Conservation (phyloP, 2,888 invertebrate species). For the Clunio marinus region DNA sequence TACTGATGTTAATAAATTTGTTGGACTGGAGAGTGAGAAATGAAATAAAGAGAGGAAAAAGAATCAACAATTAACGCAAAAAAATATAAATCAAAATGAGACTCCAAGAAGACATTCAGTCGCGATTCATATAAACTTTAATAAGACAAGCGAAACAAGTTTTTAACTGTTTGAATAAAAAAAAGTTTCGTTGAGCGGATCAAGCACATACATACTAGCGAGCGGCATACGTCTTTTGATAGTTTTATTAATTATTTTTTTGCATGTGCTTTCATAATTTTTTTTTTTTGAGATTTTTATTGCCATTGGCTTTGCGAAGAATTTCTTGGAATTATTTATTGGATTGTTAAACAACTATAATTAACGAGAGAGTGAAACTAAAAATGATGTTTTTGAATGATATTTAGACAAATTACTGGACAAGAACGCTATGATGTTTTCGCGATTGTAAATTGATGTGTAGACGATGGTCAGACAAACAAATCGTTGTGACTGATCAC, state of each 20-base stretch:
- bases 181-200: not conserved
- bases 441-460: not conserved
- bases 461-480: conserved; percentile 12
- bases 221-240: conserved; percentile 33
- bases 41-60: conserved; percentile 18
- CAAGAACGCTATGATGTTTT: not conserved
- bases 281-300: conserved; percentile 23
- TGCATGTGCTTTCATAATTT: not conserved
- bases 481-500: not conserved
- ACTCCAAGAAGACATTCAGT: conserved; percentile 17
- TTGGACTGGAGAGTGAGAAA: too few relatives aligned
- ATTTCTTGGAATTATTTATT: conserved; percentile 12
- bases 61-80: conserved; percentile 32
- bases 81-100: conserved; percentile 38
- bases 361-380: not conserved
- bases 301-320: not conserved
- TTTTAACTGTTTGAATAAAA: conserved; percentile 1
- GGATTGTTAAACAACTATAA: conserved; percentile 14
- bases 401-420: conserved; percentile 3
- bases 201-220: not conserved
- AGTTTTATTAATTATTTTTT: conserved; percentile 4
- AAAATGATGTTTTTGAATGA: not conserved
- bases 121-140: conserved; percentile 9
- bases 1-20: conserved; percentile 6
- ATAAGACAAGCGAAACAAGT: conserved; percentile 18